phyloP scores from a whole-genome alignment of 1,140 invertebrate species.

The Bombus difficillimus region DNA sequence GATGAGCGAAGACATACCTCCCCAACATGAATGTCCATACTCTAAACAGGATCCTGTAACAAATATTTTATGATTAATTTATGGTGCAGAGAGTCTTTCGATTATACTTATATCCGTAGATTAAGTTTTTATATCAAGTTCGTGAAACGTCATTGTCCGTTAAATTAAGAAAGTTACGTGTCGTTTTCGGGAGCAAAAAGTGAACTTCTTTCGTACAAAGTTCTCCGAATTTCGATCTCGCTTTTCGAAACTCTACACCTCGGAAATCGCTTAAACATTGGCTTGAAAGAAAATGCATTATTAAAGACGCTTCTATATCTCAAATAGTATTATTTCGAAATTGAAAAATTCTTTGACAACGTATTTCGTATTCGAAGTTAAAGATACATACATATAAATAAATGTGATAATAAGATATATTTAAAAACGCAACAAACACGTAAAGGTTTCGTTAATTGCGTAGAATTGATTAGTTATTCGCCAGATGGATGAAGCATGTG shows the following conservation, averaged over 20 bases:
- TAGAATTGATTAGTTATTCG: background rate
- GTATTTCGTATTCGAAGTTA: too few relatives aligned
- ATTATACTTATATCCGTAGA: background rate
- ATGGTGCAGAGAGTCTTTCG: background rate
- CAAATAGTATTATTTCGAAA: background rate
- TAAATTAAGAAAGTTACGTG: too few relatives aligned
- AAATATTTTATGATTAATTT: constrained; percentile 39
- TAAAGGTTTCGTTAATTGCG: too few relatives aligned
- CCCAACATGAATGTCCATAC: constrained; percentile 86
- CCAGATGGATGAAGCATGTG: too few relatives aligned
- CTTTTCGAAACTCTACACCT: background rate
- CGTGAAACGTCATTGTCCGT: too few relatives aligned
- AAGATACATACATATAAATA: too few relatives aligned
- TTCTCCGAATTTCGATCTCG: background rate
- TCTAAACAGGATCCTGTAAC: constrained; percentile 84
- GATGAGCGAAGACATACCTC: constrained; percentile 80
- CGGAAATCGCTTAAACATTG: background rate
- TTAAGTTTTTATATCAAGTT: background rate
- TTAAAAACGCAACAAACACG: too few relatives aligned
- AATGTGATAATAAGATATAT: too few relatives aligned
- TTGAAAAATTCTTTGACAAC: background rate
- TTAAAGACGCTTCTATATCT: background rate
- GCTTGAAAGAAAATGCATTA: background rate
- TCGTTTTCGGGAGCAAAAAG: too few relatives aligned
- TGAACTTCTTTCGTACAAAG: background rate